Evolutionary conservation across 2,113 vertebrate species (phyloP), one percentile per base, ranked within the genome.

Genomic region (Pao palembangensis): DNA sequence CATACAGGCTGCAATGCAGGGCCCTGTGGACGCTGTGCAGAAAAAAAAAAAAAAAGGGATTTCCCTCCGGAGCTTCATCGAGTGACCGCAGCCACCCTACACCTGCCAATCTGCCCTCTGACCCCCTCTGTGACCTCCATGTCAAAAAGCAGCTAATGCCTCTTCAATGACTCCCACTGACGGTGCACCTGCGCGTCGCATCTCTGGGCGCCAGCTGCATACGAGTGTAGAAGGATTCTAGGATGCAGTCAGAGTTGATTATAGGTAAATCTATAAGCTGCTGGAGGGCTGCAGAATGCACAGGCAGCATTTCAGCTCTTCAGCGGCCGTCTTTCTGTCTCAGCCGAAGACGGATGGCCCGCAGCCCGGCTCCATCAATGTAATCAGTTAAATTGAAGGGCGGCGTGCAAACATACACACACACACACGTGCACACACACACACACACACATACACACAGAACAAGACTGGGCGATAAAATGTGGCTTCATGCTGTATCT

Each of bases 101-200:
- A 85, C 81, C 78, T 73, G 34, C 34, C 34, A 38, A 60, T 44
- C 67, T 81, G 82, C 73, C 80, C 81, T 72, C 66, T 80, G 73
- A 78, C 85, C 62, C 69, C 56, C 34, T 58, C 58, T 57, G 71
- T 55, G 75, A 80, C 67, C 55, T 50, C 21, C 51, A 42, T 14
- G 55, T 66, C 75, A 64, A 48, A 79, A 72, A 79, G 18, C 67
- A 43, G 52, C 63, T 58, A 51, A 81, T 6, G 53, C 51, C 16
- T 18, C 38, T 28, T 28, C 25, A 2, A 16, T 63, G 67, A 58
- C 12, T 13, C 54, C 11, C 28, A 21, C 34, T 71, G 55, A 70
- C 21, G 52, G 67, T 76, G 62, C 13, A 28, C 0, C 44, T 20
- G 17, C 25, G 41, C 48, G 15, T 47, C 34, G n/a, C 17, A 14